Percentiles rank a stretch among this genome's conserved stretches.
Evolutionary conservation across 2,113 vertebrate genomes (phyloP).

Genomic region (Corythaeola cristata): DNA sequence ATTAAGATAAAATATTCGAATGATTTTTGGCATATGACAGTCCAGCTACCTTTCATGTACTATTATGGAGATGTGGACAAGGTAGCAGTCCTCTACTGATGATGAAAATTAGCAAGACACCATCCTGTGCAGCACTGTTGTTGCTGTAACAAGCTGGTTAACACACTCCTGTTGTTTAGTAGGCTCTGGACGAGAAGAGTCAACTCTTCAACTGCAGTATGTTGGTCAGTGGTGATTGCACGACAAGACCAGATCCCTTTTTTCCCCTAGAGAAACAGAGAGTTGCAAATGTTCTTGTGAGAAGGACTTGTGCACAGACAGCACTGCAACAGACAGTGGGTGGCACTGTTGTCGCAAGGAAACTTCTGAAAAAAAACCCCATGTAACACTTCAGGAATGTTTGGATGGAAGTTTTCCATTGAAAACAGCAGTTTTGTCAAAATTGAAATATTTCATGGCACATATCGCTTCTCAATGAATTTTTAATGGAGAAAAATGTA

Average conservation of each 20-base stretch:
- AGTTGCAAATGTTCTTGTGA: neutral
- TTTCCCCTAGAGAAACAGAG: neutral
- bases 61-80: neutral
- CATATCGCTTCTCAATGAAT: neutral
- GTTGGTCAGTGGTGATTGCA: neutral
- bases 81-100: neutral
- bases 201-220: neutral
- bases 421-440: constrained; percentile 1
- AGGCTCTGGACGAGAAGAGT: neutral
- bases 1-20: neutral
- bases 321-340: neutral
- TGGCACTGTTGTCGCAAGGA: constrained; percentile 55
- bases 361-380: neutral
- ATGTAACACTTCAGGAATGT: neutral
- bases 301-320: neutral
- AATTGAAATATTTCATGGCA: constrained; percentile 35
- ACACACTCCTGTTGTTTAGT: neutral
- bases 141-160: neutral
- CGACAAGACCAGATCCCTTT: neutral
- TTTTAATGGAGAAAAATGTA: neutral
- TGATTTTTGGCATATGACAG: neutral
- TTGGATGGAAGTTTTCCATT: constrained; percentile 51
- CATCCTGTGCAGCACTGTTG: neutral
- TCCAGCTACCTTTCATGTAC: neutral
- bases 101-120: neutral